Evolutionary conservation across 2,113 vertebrate genomes (phyloP), one percentile per base, ranked within the genome.

Genomic region (Scalopus aquaticus): DNA sequence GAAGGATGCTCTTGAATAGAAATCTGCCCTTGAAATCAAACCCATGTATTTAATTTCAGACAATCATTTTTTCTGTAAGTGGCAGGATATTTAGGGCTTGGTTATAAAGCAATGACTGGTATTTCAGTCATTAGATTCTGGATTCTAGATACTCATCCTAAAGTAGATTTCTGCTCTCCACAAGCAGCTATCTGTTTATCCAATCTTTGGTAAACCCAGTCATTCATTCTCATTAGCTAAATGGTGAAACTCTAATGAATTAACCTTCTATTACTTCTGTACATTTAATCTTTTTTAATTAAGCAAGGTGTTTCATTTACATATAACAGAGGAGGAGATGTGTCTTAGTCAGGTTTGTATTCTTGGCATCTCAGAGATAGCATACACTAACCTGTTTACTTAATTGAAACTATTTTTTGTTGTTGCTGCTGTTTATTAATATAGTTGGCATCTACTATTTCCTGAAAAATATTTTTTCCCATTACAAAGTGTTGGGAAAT

Each of bases 391-490:
- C 9, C 17, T 20, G 1, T 84, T 77, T 39, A 28, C 62, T 32
- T 81, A 15, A 30, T 39, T 49, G 24, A 85, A 76, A 32, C 74
- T 42, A 62, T 32, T 64, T 90, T 58, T 76, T 90, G n/a, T 70
- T 67, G 51, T 42, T 65, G 15, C 6, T 80, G 0, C 26, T 88
- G 22, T 60, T 77, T 37, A 76, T 80, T 87, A 86, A 30, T 22
- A 70, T 89, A 70, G n/a, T 13, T 82, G n/a, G 67, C 90, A 90
- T 80, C 56, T 24, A 49, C 7, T 88, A 3, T 78, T 93, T 89
- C 46, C 30, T 84, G 4, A 74, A 81, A 72, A 58, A 49, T 20
- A 32, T 35, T 20, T 39, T 76, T 86, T n/a, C 28, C 16, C 1
- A 20, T 49, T 15, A 56, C 30, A 77, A 24, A 28, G 42, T 79